Evolutionary conservation across 2,888 invertebrate genomes (phyloP), one percentile per base, ranked within the genome.

Genomic region (Himalopsyche kuldschensis): DNA sequence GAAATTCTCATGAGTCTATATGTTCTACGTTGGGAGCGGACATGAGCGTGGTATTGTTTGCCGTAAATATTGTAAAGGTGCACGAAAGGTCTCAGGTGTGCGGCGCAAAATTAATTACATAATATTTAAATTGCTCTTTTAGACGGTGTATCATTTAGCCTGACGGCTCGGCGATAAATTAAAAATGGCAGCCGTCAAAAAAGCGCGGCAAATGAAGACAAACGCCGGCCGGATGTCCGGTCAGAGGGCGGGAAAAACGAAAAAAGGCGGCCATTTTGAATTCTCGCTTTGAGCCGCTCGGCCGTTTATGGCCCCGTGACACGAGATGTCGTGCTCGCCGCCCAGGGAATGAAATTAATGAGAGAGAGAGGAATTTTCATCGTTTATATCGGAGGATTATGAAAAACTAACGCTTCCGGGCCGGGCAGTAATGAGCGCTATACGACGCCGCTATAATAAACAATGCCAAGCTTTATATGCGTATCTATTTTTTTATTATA

Each of bases 131-230:
- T 55, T 55, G 55, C 55, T 55, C 55, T 55, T 55, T 55, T 55
- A 55, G 20, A 55, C 55, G 55, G 55, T 48, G 48, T 55, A 55
- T 55, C 55, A 55, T 55, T 55, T 55, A 55, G 20, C 55, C 24
- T 55, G 55, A 55, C 55, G 30, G 47, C 30, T 31, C 30, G 32
- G 48, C 20, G 47, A 31, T 69, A 63, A 32, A 35, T 69, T 80
- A 69, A 41, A 75, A 69, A 80, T 63, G 80, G 80, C 80, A 69
- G 63, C 80, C 63, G 46, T 41, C 69, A 35, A 30, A 69, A 69
- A 80, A 80, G 35, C 11, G 63, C 80, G 80, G 80, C 80, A 75
- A 81, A 81, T 81, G 80, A 81, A 81, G 80, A 81, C 80, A 81
- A 81, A 81, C 80, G 80, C 80, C 20, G 75, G 47, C 75, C 80